Conservation (phyloP, 2,888 invertebrate genomes). For the Leucophenga montana region DNA sequence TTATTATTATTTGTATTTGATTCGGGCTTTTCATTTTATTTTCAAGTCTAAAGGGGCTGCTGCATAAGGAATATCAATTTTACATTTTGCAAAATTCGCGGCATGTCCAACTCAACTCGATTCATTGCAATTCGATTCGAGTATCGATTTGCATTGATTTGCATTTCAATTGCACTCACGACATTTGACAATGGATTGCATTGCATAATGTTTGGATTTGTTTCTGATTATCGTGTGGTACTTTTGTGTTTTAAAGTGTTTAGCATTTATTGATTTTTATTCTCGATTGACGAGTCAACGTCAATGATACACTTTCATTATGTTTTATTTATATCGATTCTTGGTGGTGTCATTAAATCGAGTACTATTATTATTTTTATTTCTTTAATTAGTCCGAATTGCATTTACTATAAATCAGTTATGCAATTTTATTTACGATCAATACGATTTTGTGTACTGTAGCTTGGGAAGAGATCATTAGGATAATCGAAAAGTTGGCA, state of each 20-base stretch:
- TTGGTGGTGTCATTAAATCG: background rate
- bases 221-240: background rate
- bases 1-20: conserved; percentile 17
- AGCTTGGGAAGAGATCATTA: too few species aligned
- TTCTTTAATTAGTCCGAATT: too few species aligned
- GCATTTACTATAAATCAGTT: too few species aligned
- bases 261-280: background rate
- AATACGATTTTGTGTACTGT: too few species aligned
- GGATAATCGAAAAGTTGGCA: too few species aligned
- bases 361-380: too few species aligned
- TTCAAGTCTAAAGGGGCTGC: too few species aligned
- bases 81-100: background rate
- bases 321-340: background rate
- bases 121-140: conserved; percentile 41
- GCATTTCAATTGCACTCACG: conserved; percentile 67
- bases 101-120: background rate
- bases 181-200: conserved; percentile 65
- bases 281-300: background rate
- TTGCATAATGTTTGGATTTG: conserved; percentile 43
- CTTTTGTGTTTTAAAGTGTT: background rate
- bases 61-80: background rate
- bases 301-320: too few species aligned
- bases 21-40: background rate
- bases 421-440: too few species aligned
- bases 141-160: conserved; percentile 68